A percentile compares a stretch with the other conserved stretches of the same genome.
Conservation (phyloP, 2,113 vertebrate genomes). For the Symphodus melops region DNA sequence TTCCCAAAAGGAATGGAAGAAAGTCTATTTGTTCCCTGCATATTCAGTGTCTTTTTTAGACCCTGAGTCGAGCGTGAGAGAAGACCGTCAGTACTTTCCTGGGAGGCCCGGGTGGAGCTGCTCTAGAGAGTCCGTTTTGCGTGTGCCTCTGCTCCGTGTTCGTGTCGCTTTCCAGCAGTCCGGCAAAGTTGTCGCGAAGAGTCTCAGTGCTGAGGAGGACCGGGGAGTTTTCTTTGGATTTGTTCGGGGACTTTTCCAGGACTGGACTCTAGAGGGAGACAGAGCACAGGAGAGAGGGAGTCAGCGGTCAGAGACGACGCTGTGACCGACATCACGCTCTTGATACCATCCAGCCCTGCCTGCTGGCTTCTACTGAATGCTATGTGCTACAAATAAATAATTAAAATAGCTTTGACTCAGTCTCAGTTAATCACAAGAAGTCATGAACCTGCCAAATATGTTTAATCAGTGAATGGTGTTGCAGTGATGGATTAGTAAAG, state of each 20-base stretch:
- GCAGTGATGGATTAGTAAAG: too few species aligned
- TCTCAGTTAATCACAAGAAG: too few species aligned
- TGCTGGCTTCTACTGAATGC: too few species aligned
- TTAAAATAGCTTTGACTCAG: too few species aligned
- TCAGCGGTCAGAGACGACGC: not conserved
- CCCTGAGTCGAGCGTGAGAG: constrained; percentile 97
- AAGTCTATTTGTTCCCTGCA: constrained; percentile 87
- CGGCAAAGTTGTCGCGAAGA: constrained; percentile 85
- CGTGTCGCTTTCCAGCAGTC: constrained; percentile 75
- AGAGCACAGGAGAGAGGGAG: not conserved
- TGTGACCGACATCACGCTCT: too few species aligned
- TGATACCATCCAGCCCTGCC: too few species aligned
- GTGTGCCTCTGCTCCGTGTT: constrained; percentile 59
- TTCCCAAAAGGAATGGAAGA: constrained; percentile 86
- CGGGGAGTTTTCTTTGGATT: constrained; percentile 92
- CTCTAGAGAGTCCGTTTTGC: constrained; percentile 66
- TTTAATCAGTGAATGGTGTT: too few species aligned
- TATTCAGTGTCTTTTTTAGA: constrained; percentile 86
- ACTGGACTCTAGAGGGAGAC: constrained; percentile 86
- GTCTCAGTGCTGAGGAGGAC: constrained; percentile 84
- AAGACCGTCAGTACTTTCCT: constrained; percentile 85
- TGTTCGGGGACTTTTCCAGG: constrained; percentile 83
- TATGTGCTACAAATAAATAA: too few species aligned
- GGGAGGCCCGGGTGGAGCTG: constrained; percentile 95
- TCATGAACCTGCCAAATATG: too few species aligned